Evolutionary conservation across 2,797 vertebrate species (phyloP).

Genomic region (Danio tinwini): DNA sequence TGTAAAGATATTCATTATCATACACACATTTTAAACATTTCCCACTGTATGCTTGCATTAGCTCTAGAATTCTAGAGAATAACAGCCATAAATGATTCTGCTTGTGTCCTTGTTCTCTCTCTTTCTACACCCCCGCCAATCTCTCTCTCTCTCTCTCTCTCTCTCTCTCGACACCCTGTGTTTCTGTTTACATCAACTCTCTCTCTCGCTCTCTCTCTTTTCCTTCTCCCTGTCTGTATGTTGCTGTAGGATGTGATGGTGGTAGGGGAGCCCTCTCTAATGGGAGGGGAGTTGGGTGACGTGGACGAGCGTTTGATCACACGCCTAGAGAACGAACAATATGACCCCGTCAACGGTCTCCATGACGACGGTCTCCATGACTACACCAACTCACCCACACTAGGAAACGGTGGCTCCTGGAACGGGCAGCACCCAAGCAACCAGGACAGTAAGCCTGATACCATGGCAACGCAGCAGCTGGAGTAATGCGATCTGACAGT

Average conservation of each 20-base stretch:
- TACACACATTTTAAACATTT: constrained; percentile 8
- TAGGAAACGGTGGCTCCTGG: constrained; percentile 98
- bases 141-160: not conserved
- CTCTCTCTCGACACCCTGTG: constrained; percentile 1
- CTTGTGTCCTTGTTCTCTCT: constrained; percentile 19
- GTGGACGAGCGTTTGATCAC: constrained; percentile 99
- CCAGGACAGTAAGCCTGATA: constrained; percentile 99
- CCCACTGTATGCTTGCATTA: constrained; percentile 30
- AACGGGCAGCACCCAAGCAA: constrained; percentile 98
- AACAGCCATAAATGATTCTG: constrained; percentile 19
- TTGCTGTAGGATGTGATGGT: constrained; percentile 96
- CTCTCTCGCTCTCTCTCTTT: constrained; percentile 17
- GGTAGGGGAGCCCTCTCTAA: constrained; percentile 98
- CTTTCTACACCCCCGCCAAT: not conserved
- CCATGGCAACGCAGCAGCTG: constrained; percentile 96
- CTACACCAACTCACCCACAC: constrained; percentile 98
- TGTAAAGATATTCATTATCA: not conserved
- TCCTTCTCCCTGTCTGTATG: not conserved
- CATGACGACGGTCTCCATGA: constrained; percentile 92
- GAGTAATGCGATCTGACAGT: constrained; percentile 80
- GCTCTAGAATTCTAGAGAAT: not conserved
- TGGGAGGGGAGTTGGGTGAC: constrained; percentile 99
- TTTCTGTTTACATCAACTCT: constrained; percentile 28
- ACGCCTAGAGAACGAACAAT: constrained; percentile 99
- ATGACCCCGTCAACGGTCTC: constrained; percentile 95